These are phyloP conservation scores for Nomada ferruginata DNA, from an alignment of 2,888 invertebrate genomes.

Conservation along the genomic window DNA sequence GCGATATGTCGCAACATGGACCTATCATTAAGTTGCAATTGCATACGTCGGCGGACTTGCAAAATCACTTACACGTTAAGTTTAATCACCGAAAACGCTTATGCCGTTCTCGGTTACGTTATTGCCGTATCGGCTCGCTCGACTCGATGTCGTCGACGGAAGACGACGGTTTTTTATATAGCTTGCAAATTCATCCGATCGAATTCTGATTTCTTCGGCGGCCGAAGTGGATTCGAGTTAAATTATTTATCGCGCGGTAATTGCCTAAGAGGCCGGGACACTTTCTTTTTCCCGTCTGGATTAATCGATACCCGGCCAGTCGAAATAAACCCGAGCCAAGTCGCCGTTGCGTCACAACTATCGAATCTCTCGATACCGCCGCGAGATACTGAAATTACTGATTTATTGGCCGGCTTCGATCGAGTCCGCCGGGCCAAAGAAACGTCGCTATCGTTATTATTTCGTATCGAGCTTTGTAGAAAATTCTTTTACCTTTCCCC, in stretches of 20 bases:
- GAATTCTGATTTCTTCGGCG: too few species aligned
- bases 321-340: constrained; percentile 58
- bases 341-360: constrained; percentile 61
- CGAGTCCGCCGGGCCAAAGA: constrained; percentile 52
- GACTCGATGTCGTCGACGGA: too few species aligned
- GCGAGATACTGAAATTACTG: constrained; percentile 55
- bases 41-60: too few species aligned
- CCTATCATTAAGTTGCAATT: too few species aligned
- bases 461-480: background rate
- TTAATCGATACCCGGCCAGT: constrained; percentile 40
- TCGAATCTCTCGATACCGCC: constrained; percentile 43
- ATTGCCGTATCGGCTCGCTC: too few species aligned
- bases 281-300: constrained; percentile 11
- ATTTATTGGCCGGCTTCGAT: constrained; percentile 50
- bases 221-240: background rate
- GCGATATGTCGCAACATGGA: background rate
- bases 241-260: constrained; percentile 19
- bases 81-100: too few species aligned
- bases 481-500: background rate
- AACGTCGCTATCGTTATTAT: constrained; percentile 18
- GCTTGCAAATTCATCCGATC: too few species aligned
- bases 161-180: too few species aligned
- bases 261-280: constrained; percentile 24
- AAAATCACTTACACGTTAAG: too few species aligned
- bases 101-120: too few species aligned